Evolutionary conservation across 1,140 invertebrate species (phyloP).

Genomic region (Varroa destructor): DNA sequence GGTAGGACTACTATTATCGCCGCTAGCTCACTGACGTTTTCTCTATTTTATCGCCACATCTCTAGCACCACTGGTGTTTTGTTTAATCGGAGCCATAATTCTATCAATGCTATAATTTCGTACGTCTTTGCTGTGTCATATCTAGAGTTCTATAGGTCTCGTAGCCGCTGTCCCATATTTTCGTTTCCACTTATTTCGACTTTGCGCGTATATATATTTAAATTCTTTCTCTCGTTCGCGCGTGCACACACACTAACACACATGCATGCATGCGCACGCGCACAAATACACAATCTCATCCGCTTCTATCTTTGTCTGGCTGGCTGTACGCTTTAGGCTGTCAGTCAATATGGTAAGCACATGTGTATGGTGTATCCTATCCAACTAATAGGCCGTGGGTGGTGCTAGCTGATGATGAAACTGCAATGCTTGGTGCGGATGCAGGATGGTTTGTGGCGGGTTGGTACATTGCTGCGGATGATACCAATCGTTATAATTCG

Average conservation of each 20-base stretch:
- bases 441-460: slow-evolving; percentile 10
- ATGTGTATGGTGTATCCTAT: neutral
- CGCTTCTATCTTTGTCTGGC: neutral
- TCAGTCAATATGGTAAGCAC: neutral
- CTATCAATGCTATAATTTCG: no score
- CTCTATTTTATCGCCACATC: no score
- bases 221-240: neutral
- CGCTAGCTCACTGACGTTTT: no score
- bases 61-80: no score
- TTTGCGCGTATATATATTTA: neutral
- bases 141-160: no score
- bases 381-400: slow-evolving; percentile 12
- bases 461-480: slow-evolving; percentile 16
- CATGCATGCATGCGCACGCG: no score
- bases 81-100: no score
- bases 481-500: slow-evolving; percentile 27
- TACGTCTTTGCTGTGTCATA: no score
- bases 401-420: neutral
- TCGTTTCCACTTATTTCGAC: no score
- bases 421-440: slow-evolving; percentile 11
- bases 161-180: no score
- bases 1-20: no score
- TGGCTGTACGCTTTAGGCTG: neutral
- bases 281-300: neutral
- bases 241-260: neutral